phyloP scores from a whole-genome alignment of 53 echinoderm and acorn worm genomes.

The Mesocentrotus franciscanus region DNA sequence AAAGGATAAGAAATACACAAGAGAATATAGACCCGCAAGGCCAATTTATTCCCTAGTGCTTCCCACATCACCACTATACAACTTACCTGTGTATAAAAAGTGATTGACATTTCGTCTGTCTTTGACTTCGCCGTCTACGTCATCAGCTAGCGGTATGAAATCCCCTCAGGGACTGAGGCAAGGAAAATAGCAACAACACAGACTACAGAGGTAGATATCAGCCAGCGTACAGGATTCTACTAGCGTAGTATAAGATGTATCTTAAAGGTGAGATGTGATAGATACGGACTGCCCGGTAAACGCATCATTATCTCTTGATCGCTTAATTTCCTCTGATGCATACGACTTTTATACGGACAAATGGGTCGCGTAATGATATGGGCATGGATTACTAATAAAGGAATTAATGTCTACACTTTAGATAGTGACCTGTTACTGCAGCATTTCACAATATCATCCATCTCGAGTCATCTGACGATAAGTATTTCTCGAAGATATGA shows the following conservation, averaged over 20 bases:
- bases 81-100: not conserved
- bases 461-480: not conserved
- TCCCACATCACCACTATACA: not conserved
- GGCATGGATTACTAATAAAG: not conserved
- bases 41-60: not conserved
- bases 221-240: not conserved
- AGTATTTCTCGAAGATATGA: not conserved
- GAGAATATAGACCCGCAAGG: not conserved
- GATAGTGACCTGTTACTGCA: not conserved
- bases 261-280: conserved; percentile 1
- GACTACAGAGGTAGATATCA: not conserved
- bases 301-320: not conserved
- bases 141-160: conserved; percentile 5
- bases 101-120: conserved; percentile 35
- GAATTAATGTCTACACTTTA: not conserved
- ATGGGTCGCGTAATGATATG: not conserved
- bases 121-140: conserved; percentile 21
- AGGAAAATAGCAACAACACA: conserved; percentile 1
- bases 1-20: no score
- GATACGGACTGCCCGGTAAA: not conserved
- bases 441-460: not conserved
- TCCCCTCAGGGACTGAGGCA: conserved; percentile 1
- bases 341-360: not conserved
- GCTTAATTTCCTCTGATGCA: not conserved
- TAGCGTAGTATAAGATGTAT: not conserved